A percentile compares a stretch with the other conserved stretches of the same genome.
These are phyloP conservation scores for Conger conger DNA, from an alignment of 2,113 vertebrate species.

Conservation along the genomic window DNA sequence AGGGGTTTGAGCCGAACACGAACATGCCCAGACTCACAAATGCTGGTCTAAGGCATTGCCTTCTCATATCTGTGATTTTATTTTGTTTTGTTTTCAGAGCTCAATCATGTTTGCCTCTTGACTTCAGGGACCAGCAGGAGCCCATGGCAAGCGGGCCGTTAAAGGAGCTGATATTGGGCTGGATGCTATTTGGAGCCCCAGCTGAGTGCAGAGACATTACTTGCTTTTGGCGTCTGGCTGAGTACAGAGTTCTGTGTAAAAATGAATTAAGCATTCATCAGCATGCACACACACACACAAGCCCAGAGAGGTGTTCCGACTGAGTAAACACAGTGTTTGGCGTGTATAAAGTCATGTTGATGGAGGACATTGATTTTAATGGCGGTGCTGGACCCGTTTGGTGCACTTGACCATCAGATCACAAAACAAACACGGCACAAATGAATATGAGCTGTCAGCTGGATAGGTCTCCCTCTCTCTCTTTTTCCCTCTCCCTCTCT, in stretches of 20 bases:
- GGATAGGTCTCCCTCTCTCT: not conserved
- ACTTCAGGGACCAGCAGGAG: not conserved
- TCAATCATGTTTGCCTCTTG: not conserved
- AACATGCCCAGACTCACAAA: not conserved
- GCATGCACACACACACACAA: not conserved
- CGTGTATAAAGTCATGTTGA: not conserved
- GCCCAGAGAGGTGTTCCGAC: not conserved
- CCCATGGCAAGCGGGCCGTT: not conserved
- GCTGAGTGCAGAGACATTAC: not conserved
- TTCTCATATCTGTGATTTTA: not conserved
- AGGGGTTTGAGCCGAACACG: not conserved
- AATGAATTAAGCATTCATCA: conserved; percentile 4
- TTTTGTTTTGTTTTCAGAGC: not conserved
- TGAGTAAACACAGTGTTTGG: not conserved
- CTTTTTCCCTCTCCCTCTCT: not conserved
- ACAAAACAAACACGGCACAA: not conserved
- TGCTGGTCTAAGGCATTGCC: not conserved
- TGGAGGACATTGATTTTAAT: not conserved
- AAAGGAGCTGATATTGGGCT: not conserved
- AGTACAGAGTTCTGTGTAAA: not conserved
- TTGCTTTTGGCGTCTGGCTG: not conserved
- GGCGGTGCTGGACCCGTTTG: not conserved
- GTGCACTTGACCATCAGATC: not conserved
- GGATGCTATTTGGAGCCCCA: not conserved
- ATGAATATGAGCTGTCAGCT: not conserved